These are phyloP conservation scores for Pantherophis alleghaniensis DNA, from an alignment of 2,797 vertebrate species.

Conservation along the genomic window DNA sequence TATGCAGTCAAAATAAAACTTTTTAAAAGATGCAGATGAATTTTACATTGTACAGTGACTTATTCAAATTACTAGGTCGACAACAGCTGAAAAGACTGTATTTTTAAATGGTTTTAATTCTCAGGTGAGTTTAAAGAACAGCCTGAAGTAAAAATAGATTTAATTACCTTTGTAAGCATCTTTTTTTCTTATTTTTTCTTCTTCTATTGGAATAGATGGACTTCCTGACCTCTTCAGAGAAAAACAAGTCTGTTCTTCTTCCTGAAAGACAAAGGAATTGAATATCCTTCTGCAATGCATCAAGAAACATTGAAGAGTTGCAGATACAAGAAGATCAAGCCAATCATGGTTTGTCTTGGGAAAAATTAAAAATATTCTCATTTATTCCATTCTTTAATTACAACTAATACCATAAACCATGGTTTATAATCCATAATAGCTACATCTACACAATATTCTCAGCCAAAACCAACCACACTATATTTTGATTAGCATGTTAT, in stretches of 20 bases:
- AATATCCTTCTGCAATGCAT: background rate
- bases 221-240: background rate
- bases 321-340: background rate
- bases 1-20: background rate
- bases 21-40: background rate
- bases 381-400: background rate
- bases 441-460: background rate
- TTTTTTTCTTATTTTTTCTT: background rate
- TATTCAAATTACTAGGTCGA: background rate
- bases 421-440: background rate
- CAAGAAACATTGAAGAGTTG: background rate
- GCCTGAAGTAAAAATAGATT: conserved; percentile 1
- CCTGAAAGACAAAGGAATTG: background rate
- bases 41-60: background rate
- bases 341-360: background rate
- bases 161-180: background rate
- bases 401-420: background rate
- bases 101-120: background rate
- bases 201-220: background rate
- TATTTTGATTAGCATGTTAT: background rate
- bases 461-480: background rate
- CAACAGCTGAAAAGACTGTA: background rate
- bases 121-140: background rate
- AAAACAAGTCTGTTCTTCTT: background rate
- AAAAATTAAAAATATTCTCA: background rate